Conservation (phyloP, 2,888 invertebrate genomes). For the Rutpela maculata region DNA sequence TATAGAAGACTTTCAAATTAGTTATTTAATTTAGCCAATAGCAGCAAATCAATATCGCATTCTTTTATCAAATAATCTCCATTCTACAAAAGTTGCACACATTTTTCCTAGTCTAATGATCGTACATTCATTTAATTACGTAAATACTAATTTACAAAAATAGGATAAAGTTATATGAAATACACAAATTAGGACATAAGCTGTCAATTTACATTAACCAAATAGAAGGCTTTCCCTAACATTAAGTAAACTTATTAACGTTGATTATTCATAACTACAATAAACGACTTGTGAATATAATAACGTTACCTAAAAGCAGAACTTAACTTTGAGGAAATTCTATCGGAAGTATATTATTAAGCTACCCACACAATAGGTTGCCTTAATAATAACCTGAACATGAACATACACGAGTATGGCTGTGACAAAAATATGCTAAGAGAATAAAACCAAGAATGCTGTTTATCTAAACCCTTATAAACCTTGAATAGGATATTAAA, state of each 20-base stretch:
- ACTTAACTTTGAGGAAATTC: constrained; percentile 20
- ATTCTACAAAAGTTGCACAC: too few species aligned
- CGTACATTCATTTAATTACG: not conserved
- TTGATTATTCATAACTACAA: not conserved
- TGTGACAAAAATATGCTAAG: not conserved
- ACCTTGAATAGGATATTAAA: too few species aligned
- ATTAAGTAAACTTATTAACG: not conserved
- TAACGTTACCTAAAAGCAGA: constrained; percentile 1
- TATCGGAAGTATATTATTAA: constrained; percentile 17
- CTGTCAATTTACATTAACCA: not conserved
- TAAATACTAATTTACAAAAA: not conserved
- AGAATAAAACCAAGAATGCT: not conserved
- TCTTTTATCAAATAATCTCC: too few species aligned
- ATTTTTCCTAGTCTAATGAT: too few species aligned
- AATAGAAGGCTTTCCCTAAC: not conserved
- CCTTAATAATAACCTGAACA: constrained; percentile 2
- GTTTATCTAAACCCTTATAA: too few species aligned
- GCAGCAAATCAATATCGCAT: too few species aligned
- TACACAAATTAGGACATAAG: not conserved
- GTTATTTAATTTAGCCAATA: too few species aligned
- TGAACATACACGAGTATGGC: not conserved
- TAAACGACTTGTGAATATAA: constrained; percentile 13
- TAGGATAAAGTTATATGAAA: not conserved
- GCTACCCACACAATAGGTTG: not conserved
- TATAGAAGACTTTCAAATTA: too few species aligned